phyloP scores from a whole-genome alignment of 2,113 vertebrate species.

The Ctenomys sociabilis region DNA sequence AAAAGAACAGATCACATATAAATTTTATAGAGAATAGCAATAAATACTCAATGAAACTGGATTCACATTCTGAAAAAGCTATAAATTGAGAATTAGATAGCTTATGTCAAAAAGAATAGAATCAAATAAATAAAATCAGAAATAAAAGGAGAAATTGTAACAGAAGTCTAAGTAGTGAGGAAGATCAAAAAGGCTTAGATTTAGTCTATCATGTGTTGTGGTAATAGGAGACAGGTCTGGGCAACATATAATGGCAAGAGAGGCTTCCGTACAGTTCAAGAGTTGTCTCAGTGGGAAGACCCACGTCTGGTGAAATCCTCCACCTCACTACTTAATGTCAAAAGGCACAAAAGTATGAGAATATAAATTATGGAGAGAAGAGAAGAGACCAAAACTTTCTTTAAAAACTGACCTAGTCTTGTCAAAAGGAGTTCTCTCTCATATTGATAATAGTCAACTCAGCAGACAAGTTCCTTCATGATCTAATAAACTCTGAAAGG shows the following conservation, averaged over 20 bases:
- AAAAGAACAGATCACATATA: neutral
- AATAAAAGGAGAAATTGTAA: neutral
- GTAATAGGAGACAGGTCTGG: neutral
- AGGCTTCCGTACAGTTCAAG: neutral
- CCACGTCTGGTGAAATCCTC: neutral
- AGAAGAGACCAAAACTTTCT: neutral
- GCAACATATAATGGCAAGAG: neutral
- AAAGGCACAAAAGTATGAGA: neutral
- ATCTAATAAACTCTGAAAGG: neutral
- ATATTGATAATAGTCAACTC: neutral
- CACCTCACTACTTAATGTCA: neutral
- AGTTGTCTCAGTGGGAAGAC: neutral
- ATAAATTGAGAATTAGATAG: neutral
- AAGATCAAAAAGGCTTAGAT: neutral
- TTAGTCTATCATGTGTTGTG: neutral
- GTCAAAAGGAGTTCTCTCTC: neutral
- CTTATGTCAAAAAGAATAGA: neutral
- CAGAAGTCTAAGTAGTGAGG: neutral
- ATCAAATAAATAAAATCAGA: neutral
- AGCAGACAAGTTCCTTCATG: neutral
- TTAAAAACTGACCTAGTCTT: neutral
- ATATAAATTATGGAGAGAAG: neutral
- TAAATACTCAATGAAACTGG: neutral
- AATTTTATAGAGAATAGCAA: neutral
- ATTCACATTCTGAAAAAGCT: neutral